These are phyloP conservation scores for Pheucticus melanocephalus DNA, from an alignment of 2,113 vertebrate genomes.

Conservation along the genomic window DNA sequence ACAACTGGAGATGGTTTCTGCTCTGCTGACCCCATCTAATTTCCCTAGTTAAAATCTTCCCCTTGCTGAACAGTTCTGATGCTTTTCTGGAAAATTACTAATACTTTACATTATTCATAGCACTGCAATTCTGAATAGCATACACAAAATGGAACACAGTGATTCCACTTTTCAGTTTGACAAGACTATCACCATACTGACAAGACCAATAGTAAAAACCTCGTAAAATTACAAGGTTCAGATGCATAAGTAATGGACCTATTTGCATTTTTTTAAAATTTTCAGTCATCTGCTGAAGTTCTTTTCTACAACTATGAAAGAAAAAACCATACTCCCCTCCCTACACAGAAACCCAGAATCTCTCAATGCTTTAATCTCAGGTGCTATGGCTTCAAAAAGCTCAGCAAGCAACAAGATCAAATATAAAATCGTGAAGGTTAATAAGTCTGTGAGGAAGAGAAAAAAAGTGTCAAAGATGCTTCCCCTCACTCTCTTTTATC, in stretches of 20 bases:
- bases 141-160: neutral
- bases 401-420: neutral
- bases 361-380: neutral
- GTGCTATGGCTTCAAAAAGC: neutral
- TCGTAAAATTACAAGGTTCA: neutral
- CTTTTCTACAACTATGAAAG: neutral
- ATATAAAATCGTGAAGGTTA: neutral
- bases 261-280: neutral
- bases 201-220: neutral
- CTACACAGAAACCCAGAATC: neutral
- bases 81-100: neutral
- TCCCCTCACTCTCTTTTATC: rapidly evolving
- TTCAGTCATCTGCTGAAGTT: neutral
- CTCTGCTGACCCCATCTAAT: neutral
- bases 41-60: neutral
- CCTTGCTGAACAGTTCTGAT: neutral
- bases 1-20: neutral
- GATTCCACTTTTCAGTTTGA: neutral
- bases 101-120: neutral
- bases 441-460: neutral
- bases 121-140: neutral
- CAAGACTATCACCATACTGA: neutral
- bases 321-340: neutral
- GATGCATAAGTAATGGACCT: neutral
- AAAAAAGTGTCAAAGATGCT: neutral